Base-by-base conservation (phyloP, 2,888 invertebrate genomes). In the Adineta ricciae region DNA sequence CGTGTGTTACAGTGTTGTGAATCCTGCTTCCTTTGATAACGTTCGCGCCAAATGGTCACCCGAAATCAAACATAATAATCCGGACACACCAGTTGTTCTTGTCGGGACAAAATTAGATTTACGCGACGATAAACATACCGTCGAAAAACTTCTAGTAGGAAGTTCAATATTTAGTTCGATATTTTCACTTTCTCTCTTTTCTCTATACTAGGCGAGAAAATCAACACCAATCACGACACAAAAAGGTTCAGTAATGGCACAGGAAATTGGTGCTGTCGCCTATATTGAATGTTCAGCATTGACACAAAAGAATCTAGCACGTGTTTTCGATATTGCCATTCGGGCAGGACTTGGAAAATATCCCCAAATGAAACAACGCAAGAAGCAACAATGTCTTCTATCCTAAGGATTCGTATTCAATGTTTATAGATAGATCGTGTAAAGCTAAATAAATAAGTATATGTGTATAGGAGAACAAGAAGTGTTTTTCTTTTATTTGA, bases 31-130 rank as follows among this genome's bases (percentile, higher is more conserved):
- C 87, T 99, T 99, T 92, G 98, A 98, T 92, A 99, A 99, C 92
- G 98, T 99, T 87, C 93, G 98, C 90, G 98, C 98, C 88, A 99
- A 99, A 93, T 99, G 99, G 99, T 98, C 95, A 92, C 98, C 99
- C 11, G 99, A 99, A 92, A 98, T 99, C 85, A 94, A 96, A 91
- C 99, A 99, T 92, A 99, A 99, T 91, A 98, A 98, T 92, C 98
- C 98, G n/a, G 94, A 94, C 88, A 99, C 99, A 87, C 99, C 99
- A 86, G 98, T 99, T 89, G 98, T 99, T 89, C 92, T 99, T 87
- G 91, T 99, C 84, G 99, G 99, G 87, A 98, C 98, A 86, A 98
- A 99, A 92, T 93, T 98, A 87, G 98, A 99, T 92, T 93, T 99
- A 87, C 94, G 98, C 90, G 97, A 98, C 91, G 91, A 98, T 92